Evolutionary conservation across 2,113 vertebrate genomes (phyloP).

Genomic region (Periophthalmus modestus): DNA sequence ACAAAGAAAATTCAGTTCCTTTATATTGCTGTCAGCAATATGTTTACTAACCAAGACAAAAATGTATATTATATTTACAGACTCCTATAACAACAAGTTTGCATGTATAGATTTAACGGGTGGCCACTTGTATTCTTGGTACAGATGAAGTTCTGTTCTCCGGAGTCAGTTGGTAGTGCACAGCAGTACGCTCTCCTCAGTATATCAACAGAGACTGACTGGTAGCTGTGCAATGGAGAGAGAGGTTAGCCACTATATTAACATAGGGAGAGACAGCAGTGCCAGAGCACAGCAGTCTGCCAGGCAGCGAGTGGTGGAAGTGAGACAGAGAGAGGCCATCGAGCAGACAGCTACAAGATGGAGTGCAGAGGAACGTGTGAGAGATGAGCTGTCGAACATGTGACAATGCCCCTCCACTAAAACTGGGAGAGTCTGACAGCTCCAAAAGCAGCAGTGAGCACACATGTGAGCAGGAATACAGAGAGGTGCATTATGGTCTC

Average conservation of each 20-base stretch:
- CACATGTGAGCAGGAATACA: constrained; percentile 80
- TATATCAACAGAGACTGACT: constrained; percentile 73
- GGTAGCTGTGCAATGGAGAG: constrained; percentile 67
- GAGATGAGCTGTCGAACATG: constrained; percentile 75
- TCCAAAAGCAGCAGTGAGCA: constrained; percentile 68
- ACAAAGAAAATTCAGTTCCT: constrained; percentile 28
- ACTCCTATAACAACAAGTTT: constrained; percentile 1
- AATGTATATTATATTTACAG: background rate
- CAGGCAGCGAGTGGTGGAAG: constrained; percentile 61
- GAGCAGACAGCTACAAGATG: constrained; percentile 77
- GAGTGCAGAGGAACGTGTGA: constrained; percentile 73
- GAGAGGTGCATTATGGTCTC: constrained; percentile 80
- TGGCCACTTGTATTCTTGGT: constrained; percentile 20
- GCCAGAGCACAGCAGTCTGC: constrained; percentile 79
- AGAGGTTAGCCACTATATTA: constrained; percentile 74
- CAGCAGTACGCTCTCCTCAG: constrained; percentile 61
- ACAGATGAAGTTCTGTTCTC: constrained; percentile 58
- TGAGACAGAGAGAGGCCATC: constrained; percentile 68
- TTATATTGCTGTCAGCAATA: constrained; percentile 9
- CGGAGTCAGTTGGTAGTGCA: constrained; percentile 62
- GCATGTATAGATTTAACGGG: constrained; percentile 1
- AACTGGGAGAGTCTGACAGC: constrained; percentile 56
- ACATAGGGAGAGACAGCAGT: constrained; percentile 74
- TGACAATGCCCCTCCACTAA: constrained; percentile 51
- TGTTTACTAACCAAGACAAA: constrained; percentile 24